Percentiles rank a stretch among this genome's conserved stretches.
Conservation (phyloP, 2,888 invertebrate genomes). For the Atethmia centrago region DNA sequence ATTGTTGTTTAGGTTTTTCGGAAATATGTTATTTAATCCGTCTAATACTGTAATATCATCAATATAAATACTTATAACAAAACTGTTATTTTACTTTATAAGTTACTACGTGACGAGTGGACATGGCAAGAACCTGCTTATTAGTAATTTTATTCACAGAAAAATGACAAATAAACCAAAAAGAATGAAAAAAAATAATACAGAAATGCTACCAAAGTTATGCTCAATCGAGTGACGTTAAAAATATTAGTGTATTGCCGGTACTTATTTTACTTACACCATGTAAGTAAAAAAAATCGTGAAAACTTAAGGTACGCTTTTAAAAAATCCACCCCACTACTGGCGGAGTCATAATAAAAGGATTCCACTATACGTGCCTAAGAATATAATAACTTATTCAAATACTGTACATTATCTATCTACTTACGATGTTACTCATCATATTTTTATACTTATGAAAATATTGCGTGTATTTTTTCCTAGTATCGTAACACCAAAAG, state of each 20-base stretch:
- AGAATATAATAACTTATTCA: not conserved
- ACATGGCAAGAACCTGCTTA: constrained; percentile 7
- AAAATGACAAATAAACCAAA: not conserved
- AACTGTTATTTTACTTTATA: not conserved
- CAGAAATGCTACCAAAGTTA: no score
- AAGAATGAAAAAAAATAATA: no score
- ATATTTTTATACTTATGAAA: not conserved
- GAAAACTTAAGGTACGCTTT: no score
- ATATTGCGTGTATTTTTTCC: not conserved
- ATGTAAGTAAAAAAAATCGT: no score
- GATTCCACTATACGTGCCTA: no score
- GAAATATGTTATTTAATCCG: constrained; percentile 2
- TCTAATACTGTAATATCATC: constrained; percentile 7
- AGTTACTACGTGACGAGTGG: constrained; percentile 7
- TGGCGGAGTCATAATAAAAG: no score
- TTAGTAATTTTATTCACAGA: constrained; percentile 2
- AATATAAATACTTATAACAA: not conserved
- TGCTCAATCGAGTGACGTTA: no score
- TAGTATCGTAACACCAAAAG: constrained; percentile 9
- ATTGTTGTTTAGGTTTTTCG: constrained; percentile 13
- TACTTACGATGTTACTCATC: not conserved
- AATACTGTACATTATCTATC: not conserved
- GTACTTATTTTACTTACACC: no score
- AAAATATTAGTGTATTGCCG: no score
- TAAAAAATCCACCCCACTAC: no score